phyloP scores from a whole-genome alignment of 2,888 invertebrate genomes.

The Synanthedon myopaeformis region DNA sequence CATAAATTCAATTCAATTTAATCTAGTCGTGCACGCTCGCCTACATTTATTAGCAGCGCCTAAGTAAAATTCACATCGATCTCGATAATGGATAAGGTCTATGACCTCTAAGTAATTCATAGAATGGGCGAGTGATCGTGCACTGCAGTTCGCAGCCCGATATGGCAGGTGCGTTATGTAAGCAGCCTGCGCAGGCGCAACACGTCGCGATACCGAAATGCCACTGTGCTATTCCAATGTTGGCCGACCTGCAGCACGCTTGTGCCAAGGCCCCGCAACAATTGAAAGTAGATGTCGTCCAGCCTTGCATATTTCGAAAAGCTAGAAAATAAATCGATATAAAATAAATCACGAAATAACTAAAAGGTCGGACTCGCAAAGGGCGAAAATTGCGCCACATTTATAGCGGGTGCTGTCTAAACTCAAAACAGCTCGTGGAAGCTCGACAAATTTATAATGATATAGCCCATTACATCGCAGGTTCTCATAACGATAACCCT shows the following conservation, averaged over 20 bases:
- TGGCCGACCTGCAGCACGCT: constrained; percentile 16
- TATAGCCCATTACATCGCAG: constrained; percentile 48
- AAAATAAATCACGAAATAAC: background rate
- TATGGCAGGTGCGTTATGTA: constrained; percentile 70
- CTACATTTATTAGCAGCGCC: constrained; percentile 2
- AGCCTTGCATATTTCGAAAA: constrained; percentile 7
- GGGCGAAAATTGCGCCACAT: constrained; percentile 32
- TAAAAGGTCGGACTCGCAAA: constrained; percentile 27
- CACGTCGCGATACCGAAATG: constrained; percentile 45
- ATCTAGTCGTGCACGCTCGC: background rate
- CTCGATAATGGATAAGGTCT: constrained; percentile 54
- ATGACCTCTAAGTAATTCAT: constrained; percentile 68
- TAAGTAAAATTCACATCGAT: constrained; percentile 5
- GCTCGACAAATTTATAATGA: constrained; percentile 58
- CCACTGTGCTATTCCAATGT: constrained; percentile 50
- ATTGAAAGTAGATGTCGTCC: constrained; percentile 51
- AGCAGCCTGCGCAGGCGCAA: constrained; percentile 31
- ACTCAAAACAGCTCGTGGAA: constrained; percentile 18
- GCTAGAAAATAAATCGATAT: background rate
- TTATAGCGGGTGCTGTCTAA: constrained; percentile 34
- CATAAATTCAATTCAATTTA: background rate
- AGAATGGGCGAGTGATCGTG: constrained; percentile 63
- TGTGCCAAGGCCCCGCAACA: constrained; percentile 53
- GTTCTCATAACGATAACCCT: constrained; percentile 48
- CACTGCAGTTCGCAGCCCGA: constrained; percentile 57